Evolutionary conservation across 2,797 vertebrate genomes (phyloP), one percentile per base, ranked within the genome.

Genomic region (Paramormyrops hopkinsi): DNA sequence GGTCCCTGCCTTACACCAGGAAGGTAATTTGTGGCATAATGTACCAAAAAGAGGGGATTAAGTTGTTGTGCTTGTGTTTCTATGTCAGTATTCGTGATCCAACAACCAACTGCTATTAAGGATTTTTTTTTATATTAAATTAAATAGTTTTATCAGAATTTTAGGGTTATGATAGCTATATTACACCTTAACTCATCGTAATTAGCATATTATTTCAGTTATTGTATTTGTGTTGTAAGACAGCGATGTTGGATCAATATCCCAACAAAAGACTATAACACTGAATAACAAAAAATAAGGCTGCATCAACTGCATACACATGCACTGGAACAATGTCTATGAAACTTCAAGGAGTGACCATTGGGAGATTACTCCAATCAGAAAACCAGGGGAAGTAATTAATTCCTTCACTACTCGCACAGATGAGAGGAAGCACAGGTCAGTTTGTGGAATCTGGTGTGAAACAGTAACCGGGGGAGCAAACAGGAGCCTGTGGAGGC

Each of bases 301-400:
- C 37, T 46, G 0, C 14, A 59, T 84, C 25, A 56, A 84, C 46
- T 48, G 88, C 41, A 90, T 93, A 89, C 89, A 92, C 87, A 59
- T 90, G 91, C 89, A 90, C 90, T 91, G 92, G 89, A 44, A 59
- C 90, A 76, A 89, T 91, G 89, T 89, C 90, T 46, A 88, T 89
- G 90, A 85, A 90, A 88, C 87, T 90, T 87, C 83, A 73, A 90
- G 89, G 11, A 59, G 4, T 41, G 56, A 25, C 86, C 19, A 88
- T 29, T 62, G 89, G 59, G 44, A 88, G 88, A 92, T 92, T 90
- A 91, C 90, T 92, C 89, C 91, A 56, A 90, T 92, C 89, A 91
- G 91, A 83, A 88, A 90, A 91, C 89, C 87, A 83, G 19, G 22
- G 22, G 69, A 88, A 88, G 90, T 92, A 90, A 93, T 90, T 90